phyloP scores from a whole-genome alignment of 2,888 invertebrate species.

The Drosophila falleni region DNA sequence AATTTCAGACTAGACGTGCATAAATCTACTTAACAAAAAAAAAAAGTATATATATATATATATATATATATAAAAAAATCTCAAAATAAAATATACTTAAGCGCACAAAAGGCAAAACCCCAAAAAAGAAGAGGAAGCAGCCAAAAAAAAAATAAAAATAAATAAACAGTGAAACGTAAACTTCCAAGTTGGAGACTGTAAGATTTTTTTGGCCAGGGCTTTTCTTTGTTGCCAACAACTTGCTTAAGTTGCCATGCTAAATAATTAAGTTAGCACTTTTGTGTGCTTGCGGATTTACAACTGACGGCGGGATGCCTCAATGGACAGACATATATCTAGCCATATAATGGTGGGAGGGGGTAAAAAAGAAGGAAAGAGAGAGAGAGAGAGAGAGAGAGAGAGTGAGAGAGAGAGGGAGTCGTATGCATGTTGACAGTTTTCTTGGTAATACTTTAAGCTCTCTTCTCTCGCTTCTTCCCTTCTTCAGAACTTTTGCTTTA shows the following conservation, averaged over 20 bases:
- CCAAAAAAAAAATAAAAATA: not conserved
- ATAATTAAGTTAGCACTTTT: slow-evolving; percentile 81
- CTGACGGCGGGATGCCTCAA: slow-evolving; percentile 47
- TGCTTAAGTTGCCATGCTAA: slow-evolving; percentile 69
- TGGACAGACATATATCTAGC: slow-evolving; percentile 27
- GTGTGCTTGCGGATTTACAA: slow-evolving; percentile 72
- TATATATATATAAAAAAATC: slow-evolving; percentile 10
- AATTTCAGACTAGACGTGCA: slow-evolving; percentile 80
- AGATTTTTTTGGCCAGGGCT: slow-evolving; percentile 67
- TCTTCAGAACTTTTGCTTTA: slow-evolving; percentile 61
- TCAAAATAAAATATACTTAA: slow-evolving; percentile 53
- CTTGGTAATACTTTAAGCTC: slow-evolving; percentile 57
- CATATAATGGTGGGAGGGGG: not conserved
- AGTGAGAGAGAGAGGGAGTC: slow-evolving; percentile 3
- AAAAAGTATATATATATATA: not conserved
- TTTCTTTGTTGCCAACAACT: slow-evolving; percentile 72
- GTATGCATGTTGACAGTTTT: slow-evolving; percentile 72
- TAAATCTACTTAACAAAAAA: slow-evolving; percentile 79
- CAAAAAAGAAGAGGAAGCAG: slow-evolving; percentile 6
- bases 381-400: not conserved
- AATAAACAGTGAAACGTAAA: slow-evolving; percentile 42
- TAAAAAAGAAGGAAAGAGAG: not conserved
- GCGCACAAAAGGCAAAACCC: slow-evolving; percentile 38
- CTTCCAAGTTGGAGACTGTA: slow-evolving; percentile 58
- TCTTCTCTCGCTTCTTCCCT: not conserved